Percentiles rank a stretch among this genome's conserved stretches.
Evolutionary conservation across 2,797 vertebrate genomes (phyloP).

Genomic region (Gymnothorax javanicus): DNA sequence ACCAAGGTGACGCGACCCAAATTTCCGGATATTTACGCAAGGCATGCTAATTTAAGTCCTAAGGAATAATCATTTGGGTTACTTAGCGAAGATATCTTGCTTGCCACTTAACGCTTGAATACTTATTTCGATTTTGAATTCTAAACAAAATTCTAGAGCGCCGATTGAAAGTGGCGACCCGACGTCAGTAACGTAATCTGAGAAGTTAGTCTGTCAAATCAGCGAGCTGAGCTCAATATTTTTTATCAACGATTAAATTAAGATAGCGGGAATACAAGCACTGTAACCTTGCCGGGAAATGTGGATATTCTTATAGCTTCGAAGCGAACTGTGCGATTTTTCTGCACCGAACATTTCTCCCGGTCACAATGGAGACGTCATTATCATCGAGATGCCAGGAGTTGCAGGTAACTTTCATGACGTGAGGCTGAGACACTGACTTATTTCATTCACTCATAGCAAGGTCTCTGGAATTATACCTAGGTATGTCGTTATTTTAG

Average conservation of each 20-base stretch:
- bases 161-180: background rate
- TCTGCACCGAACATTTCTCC: background rate
- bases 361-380: constrained; percentile 18
- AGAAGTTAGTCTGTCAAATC: background rate
- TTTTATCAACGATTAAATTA: background rate
- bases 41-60: background rate
- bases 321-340: background rate
- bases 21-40: background rate
- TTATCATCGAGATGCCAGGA: constrained; percentile 21
- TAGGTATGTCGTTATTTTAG: background rate
- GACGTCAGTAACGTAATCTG: background rate
- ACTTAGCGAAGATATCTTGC: background rate
- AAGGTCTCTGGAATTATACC: background rate
- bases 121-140: background rate
- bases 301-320: background rate
- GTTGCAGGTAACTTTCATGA: background rate
- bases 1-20: constrained; percentile 21
- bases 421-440: background rate
- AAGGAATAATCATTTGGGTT: background rate
- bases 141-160: background rate
- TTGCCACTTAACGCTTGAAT: background rate
- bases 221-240: background rate
- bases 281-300: background rate
- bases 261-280: background rate
- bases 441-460: constrained; percentile 1